phyloP scores from a whole-genome alignment of 2,888 invertebrate genomes.

The Dexiosoma caninum region DNA sequence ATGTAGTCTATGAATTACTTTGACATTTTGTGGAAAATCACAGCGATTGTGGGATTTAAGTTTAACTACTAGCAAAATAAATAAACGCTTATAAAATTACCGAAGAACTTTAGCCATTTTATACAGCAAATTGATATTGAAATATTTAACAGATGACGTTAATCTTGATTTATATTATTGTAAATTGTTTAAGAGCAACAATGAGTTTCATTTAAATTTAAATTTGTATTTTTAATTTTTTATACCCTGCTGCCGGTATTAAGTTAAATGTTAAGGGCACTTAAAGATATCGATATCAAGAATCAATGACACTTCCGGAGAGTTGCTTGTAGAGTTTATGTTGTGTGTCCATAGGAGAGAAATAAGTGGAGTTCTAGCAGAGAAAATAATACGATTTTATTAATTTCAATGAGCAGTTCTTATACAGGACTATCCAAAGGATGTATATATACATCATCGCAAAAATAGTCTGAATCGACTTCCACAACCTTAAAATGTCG shows the following conservation, averaged over 20 bases:
- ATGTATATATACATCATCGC: no score
- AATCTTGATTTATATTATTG: slow-evolving; percentile 59
- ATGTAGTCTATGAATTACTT: slow-evolving; percentile 60
- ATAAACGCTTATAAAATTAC: neutral
- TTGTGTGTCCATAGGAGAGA: no score
- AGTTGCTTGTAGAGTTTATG: no score
- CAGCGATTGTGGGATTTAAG: slow-evolving; percentile 21
- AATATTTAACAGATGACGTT: slow-evolving; percentile 43
- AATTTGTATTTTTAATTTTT: neutral
- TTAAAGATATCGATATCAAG: neutral
- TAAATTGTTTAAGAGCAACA: slow-evolving; percentile 15
- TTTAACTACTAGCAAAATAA: neutral
- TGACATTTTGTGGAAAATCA: slow-evolving; percentile 59
- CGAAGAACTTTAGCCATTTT: slow-evolving; percentile 11
- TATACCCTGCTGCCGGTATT: neutral
- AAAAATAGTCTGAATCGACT: no score
- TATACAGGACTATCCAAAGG: no score
- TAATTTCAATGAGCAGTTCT: no score
- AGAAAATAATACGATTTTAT: no score
- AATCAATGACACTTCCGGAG: no score
- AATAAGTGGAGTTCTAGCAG: no score
- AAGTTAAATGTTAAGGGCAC: slow-evolving; percentile 33
- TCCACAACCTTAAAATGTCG: no score
- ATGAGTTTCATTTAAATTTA: neutral
- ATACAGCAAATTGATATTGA: slow-evolving; percentile 48